Evolutionary conservation across 2,113 vertebrate genomes (phyloP).

Genomic region (Laticauda laticaudata): DNA sequence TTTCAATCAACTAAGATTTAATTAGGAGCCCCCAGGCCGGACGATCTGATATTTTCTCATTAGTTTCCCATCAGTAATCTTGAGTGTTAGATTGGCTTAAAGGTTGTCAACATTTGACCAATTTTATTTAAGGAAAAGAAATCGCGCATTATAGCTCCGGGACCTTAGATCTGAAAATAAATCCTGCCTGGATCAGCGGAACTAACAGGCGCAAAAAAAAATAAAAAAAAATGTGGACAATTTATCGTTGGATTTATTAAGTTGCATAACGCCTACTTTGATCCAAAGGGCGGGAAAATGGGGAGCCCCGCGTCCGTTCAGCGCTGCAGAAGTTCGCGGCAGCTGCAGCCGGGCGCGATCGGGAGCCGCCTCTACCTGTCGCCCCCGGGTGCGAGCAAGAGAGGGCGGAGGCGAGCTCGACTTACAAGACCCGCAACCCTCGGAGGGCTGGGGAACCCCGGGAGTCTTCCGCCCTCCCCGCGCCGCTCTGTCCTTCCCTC

Average conservation of each 20-base stretch:
- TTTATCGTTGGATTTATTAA: constrained; percentile 73
- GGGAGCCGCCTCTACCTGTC: neutral
- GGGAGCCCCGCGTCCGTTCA: neutral
- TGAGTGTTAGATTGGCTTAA: constrained; percentile 82
- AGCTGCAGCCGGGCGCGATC: neutral
- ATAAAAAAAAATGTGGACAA: constrained; percentile 75
- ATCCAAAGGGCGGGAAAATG: constrained; percentile 26
- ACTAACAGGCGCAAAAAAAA: constrained; percentile 68
- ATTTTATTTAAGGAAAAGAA: constrained; percentile 79
- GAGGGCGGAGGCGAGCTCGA: constrained; percentile 66
- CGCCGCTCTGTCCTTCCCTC: neutral
- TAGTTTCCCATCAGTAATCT: constrained; percentile 84
- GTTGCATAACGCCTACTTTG: constrained; percentile 67
- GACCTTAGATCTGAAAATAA: constrained; percentile 78
- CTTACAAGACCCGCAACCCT: constrained; percentile 50
- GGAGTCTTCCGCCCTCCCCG: neutral
- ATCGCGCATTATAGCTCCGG: constrained; percentile 72
- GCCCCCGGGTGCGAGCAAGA: constrained; percentile 35
- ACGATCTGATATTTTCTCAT: constrained; percentile 87
- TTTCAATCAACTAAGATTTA: constrained; percentile 94
- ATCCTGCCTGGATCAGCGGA: constrained; percentile 79
- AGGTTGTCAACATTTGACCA: constrained; percentile 89
- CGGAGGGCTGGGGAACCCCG: constrained; percentile 34
- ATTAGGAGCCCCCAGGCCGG: constrained; percentile 87
- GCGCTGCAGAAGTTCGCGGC: neutral